Percentiles rank a stretch among this genome's conserved stretches.
phyloP scores from a whole-genome alignment of 2,113 vertebrate genomes.

The Cynopterus brachyotis region DNA sequence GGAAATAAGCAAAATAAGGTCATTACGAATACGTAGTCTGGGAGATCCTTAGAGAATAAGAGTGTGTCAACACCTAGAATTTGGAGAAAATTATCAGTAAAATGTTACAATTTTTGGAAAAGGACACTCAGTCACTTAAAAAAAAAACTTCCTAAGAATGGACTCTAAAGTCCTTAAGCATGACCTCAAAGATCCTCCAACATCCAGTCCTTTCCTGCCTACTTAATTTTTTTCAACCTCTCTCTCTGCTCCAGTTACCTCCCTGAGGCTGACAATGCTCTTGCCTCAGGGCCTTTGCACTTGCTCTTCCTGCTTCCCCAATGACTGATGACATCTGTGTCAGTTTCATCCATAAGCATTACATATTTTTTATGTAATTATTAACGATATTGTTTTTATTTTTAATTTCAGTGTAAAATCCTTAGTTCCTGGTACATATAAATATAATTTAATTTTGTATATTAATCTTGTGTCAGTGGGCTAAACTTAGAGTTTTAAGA shows the following conservation, averaged over 20 bases:
- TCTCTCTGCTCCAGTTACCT: neutral
- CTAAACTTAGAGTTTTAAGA: neutral
- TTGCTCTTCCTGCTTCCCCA: neutral
- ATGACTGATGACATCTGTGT: neutral
- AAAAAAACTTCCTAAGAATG: neutral
- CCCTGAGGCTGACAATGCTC: fast-evolving
- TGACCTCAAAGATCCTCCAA: neutral
- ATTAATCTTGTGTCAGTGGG: neutral
- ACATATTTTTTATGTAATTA: neutral
- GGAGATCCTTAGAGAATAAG: neutral
- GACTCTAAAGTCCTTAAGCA: neutral
- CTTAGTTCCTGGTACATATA: neutral
- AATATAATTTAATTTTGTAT: neutral
- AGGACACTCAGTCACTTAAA: neutral
- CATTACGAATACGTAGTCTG: neutral
- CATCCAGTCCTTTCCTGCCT: neutral
- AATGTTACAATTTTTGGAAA: neutral
- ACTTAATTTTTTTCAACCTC: neutral
- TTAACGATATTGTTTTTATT: neutral
- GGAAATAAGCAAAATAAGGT: neutral
- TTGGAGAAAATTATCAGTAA: neutral
- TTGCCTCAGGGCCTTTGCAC: neutral
- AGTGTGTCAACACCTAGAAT: neutral
- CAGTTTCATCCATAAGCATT: neutral
- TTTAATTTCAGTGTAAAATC: neutral